These are phyloP conservation scores for Struthio camelus DNA, from an alignment of 2,113 vertebrate species.

Conservation along the genomic window DNA sequence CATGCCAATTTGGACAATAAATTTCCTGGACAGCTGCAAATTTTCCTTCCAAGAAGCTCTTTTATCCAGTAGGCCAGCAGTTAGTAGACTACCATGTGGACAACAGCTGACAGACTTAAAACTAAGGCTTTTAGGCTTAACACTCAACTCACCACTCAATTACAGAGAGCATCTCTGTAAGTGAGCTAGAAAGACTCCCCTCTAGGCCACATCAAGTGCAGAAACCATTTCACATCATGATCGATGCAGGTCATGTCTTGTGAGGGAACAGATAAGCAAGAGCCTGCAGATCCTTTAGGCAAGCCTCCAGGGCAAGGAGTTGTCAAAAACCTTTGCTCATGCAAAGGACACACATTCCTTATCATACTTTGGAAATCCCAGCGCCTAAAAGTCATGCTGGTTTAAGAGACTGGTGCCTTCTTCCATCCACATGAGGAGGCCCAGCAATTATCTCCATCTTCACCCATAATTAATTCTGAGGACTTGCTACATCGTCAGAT, in stretches of 20 bases:
- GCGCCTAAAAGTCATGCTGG: background rate
- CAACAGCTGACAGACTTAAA: background rate
- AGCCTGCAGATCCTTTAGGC: background rate
- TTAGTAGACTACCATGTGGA: background rate
- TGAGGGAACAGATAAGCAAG: background rate
- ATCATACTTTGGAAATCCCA: background rate
- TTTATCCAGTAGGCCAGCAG: background rate
- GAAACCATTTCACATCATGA: background rate
- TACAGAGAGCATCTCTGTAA: background rate
- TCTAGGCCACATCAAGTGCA: background rate
- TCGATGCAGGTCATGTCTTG: accelerated
- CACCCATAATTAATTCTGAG: background rate
- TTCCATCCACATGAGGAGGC: background rate
- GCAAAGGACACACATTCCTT: background rate
- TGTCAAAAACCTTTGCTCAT: background rate
- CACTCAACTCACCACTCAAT: background rate
- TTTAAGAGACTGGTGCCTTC: background rate
- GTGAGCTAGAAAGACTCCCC: background rate
- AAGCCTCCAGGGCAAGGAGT: background rate
- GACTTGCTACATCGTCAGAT: background rate
- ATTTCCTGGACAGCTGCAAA: background rate
- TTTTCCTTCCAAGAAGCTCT: background rate
- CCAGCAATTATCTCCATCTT: background rate
- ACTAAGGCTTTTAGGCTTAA: background rate
- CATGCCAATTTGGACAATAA: background rate